A percentile compares a stretch with the other conserved stretches of the same genome.
These are phyloP conservation scores for Apostichopus japonicus DNA, from an alignment of 35 echinoderm and acorn worm species.

Conservation along the genomic window DNA sequence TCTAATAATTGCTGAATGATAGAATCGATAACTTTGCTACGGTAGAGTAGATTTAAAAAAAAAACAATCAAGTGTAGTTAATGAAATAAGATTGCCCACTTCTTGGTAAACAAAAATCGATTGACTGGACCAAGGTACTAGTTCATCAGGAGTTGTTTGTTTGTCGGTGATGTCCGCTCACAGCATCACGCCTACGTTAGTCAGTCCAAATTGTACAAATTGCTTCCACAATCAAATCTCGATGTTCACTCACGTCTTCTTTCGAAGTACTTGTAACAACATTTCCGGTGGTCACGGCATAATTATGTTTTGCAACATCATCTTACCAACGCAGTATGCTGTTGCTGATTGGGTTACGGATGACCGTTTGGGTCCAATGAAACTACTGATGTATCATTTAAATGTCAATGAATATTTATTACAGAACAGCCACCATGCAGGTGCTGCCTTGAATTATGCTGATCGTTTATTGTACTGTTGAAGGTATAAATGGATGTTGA, in stretches of 20 bases:
- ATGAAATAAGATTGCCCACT: not conserved
- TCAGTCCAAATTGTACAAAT: not conserved
- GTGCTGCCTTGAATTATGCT: no score
- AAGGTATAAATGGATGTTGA: no score
- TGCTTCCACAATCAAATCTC: not conserved
- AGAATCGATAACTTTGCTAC: no score
- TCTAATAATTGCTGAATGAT: no score
- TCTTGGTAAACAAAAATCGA: not conserved
- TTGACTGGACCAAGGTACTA: not conserved
- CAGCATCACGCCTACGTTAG: not conserved
- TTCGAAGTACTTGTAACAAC: not conserved
- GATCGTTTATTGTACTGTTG: no score
- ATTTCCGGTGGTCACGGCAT: not conserved
- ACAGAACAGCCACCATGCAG: no score
- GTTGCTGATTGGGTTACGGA: no score
- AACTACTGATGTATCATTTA: no score
- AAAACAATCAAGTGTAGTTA: not conserved
- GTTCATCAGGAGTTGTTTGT: not conserved
- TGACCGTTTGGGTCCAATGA: no score
- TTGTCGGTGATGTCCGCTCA: not conserved
- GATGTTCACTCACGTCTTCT: not conserved
- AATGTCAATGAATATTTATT: no score
- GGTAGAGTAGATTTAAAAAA: no score
- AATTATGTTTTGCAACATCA: not conserved
- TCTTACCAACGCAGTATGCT: no score